Conservation (phyloP, 2,888 invertebrate species). For the Rhopalosiphum nymphaeae region DNA sequence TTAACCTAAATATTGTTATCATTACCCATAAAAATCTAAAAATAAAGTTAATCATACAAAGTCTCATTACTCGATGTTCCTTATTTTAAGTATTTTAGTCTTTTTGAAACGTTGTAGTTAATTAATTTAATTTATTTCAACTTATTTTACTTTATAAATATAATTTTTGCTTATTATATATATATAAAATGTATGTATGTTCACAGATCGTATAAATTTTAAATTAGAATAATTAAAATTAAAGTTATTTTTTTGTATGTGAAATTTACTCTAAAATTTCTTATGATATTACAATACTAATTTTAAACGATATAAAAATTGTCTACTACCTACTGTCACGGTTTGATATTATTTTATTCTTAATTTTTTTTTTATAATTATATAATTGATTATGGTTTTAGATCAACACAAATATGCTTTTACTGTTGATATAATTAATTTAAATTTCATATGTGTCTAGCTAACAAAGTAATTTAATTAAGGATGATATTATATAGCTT, state of each 20-base stretch:
- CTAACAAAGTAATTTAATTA: slow-evolving; percentile 10
- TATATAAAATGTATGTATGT: too few relatives aligned
- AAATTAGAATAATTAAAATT: too few relatives aligned
- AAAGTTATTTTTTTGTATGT: not conserved
- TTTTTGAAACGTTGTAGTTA: too few relatives aligned
- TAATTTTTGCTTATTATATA: too few relatives aligned
- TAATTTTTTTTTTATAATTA: not conserved
- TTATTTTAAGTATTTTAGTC: too few relatives aligned
- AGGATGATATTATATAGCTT: not conserved
- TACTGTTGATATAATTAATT: not conserved
- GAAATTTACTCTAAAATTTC: not conserved
- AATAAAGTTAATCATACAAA: not conserved
- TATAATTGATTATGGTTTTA: not conserved
- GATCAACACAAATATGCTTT: not conserved
- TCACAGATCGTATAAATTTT: too few relatives aligned
- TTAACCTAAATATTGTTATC: not conserved
- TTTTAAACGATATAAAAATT: not conserved
- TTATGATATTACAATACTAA: not conserved
- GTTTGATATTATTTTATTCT: not conserved
- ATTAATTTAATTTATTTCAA: too few relatives aligned
- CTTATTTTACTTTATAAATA: too few relatives aligned
- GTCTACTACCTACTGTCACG: not conserved
- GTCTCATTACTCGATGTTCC: too few relatives aligned
- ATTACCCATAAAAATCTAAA: not conserved
- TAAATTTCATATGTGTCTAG: not conserved